phyloP scores from a whole-genome alignment of 1,140 invertebrate species.

The Leptopilina clavipes region DNA sequence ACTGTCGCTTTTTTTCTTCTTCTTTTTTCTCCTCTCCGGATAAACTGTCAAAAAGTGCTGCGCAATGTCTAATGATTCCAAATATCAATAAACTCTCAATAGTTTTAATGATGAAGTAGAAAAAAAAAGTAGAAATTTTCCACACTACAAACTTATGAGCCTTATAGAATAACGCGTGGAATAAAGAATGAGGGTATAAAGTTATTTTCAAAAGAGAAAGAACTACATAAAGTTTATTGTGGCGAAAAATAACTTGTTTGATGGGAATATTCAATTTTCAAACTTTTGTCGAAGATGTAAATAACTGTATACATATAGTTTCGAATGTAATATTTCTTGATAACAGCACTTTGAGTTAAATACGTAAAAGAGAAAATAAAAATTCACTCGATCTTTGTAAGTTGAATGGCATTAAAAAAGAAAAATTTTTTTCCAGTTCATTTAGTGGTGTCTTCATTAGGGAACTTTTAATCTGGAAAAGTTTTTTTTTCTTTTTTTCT shows the following conservation, averaged over 20 bases:
- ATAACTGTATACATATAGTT: neutral
- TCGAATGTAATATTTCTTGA: neutral
- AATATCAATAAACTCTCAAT: neutral
- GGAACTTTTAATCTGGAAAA: neutral
- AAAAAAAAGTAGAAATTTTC: neutral
- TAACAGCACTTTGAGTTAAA: neutral
- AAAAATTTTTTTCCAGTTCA: no score
- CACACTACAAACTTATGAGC: neutral
- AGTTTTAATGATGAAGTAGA: neutral
- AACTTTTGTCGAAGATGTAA: slow-evolving; percentile 17
- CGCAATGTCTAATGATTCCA: no score
- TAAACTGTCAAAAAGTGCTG: no score
- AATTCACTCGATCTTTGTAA: no score
- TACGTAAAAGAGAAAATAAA: neutral
- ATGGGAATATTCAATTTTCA: slow-evolving; percentile 1
- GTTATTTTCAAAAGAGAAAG: neutral
- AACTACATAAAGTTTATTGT: neutral
- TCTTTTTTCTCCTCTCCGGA: no score
- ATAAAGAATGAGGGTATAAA: neutral
- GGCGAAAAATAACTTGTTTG: slow-evolving; percentile 24
- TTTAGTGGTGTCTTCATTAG: neutral
- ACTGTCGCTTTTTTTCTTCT: neutral
- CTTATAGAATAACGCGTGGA: neutral
- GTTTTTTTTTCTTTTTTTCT: neutral
- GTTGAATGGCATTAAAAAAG: no score